phyloP scores from a whole-genome alignment of 2,113 vertebrate species.

The Nymphicus hollandicus region DNA sequence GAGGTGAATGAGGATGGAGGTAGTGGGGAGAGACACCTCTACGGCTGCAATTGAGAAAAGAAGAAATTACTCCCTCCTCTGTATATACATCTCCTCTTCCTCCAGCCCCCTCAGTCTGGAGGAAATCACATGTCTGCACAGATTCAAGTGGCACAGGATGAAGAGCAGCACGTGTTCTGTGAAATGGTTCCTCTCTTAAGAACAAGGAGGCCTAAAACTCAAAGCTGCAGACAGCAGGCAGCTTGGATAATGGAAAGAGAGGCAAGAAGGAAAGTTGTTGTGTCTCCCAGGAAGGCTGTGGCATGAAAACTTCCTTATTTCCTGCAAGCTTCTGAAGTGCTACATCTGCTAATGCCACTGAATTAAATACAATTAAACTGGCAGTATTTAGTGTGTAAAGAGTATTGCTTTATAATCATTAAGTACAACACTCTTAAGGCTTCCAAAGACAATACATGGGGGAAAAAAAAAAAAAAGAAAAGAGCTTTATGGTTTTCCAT shows the following conservation, averaged over 20 bases:
- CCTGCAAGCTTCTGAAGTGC: background rate
- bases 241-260: background rate
- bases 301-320: background rate
- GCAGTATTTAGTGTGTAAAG: background rate
- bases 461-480: background rate
- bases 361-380: background rate
- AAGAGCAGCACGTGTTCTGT: background rate
- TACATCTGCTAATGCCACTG: background rate
- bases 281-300: background rate
- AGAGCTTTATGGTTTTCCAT: background rate
- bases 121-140: background rate
- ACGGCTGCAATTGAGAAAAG: background rate
- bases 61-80: background rate
- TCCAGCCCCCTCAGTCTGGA: background rate
- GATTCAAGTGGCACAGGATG: background rate
- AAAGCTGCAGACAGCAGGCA: background rate
- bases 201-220: background rate
- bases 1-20: background rate
- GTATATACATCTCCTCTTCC: background rate
- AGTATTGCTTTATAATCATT: background rate
- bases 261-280: background rate
- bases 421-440: background rate
- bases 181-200: background rate
- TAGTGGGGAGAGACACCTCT: rapidly evolving
- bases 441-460: background rate